Conservation (phyloP, 2,113 vertebrate genomes). For the Bambusicola thoracicus region DNA sequence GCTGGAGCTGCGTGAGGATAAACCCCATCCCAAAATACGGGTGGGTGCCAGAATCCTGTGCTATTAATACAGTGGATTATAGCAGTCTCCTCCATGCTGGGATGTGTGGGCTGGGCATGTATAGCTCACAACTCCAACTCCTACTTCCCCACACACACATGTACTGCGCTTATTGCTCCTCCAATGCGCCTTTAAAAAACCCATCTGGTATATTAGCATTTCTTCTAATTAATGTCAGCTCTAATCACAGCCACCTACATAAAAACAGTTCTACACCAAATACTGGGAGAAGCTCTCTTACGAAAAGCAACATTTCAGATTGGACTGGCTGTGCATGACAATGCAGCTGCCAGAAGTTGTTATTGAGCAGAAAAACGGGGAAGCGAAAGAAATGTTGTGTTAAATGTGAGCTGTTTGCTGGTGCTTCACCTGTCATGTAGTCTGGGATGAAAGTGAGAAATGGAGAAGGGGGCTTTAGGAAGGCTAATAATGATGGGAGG, state of each 20-base stretch:
- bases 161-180: neutral
- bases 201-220: slow-evolving; percentile 57
- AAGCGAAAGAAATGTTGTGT: neutral
- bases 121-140: neutral
- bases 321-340: neutral
- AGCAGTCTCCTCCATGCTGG: neutral
- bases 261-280: slow-evolving; percentile 2
- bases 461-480: neutral
- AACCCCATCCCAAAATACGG: neutral
- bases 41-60: neutral
- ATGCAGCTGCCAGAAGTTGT: neutral
- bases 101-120: neutral
- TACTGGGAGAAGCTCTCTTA: neutral
- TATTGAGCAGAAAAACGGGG: neutral
- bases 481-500: neutral
- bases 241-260: slow-evolving; percentile 42
- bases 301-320: neutral
- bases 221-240: slow-evolving; percentile 55
- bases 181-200: neutral
- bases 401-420: fast-evolving
- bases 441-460: neutral
- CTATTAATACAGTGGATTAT: neutral
- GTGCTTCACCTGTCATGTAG: fast-evolving
- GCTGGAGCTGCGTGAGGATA: neutral
- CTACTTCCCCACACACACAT: neutral